Conservation (phyloP, 1,140 invertebrate genomes). For the Aphelinus certus region DNA sequence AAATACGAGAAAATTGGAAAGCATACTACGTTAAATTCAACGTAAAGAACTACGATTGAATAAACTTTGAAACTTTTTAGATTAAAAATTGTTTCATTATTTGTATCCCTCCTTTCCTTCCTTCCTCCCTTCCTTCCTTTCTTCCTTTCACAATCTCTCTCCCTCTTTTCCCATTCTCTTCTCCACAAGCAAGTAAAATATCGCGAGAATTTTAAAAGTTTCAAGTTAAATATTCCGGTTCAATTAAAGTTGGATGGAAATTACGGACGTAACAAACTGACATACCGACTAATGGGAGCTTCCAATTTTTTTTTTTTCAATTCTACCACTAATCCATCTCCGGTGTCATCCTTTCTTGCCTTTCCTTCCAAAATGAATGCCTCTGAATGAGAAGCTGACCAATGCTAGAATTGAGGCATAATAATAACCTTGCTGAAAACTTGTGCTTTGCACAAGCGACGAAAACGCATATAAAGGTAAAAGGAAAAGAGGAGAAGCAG, state of each 20-base stretch:
- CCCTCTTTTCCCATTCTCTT: not conserved
- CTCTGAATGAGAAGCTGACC: constrained; percentile 51
- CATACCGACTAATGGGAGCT: constrained; percentile 1
- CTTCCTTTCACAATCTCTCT: not conserved
- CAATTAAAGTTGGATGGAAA: constrained; percentile 28
- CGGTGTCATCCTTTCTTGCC: not conserved
- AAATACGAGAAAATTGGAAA: constrained; percentile 31
- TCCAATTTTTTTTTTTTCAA: constrained; percentile 18
- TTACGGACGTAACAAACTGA: constrained; percentile 25
- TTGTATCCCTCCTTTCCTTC: not conserved
- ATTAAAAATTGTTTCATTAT: constrained; percentile 31
- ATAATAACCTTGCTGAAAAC: constrained; percentile 61
- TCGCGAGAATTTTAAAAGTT: constrained; percentile 26
- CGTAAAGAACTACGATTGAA: constrained; percentile 8
- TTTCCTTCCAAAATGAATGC: constrained; percentile 41
- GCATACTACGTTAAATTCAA: not conserved
- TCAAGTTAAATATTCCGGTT: constrained; percentile 21
- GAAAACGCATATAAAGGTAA: constrained; percentile 36
- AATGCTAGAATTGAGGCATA: constrained; percentile 60
- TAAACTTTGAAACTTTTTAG: constrained; percentile 35
- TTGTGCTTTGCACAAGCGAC: constrained; percentile 19
- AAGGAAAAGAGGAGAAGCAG: constrained; percentile 8
- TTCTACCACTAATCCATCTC: not conserved
- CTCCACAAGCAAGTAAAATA: too few relatives aligned
- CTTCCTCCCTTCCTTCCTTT: not conserved